Base-by-base conservation (phyloP, 2,113 vertebrate genomes). In the Sceloporus undulatus region DNA sequence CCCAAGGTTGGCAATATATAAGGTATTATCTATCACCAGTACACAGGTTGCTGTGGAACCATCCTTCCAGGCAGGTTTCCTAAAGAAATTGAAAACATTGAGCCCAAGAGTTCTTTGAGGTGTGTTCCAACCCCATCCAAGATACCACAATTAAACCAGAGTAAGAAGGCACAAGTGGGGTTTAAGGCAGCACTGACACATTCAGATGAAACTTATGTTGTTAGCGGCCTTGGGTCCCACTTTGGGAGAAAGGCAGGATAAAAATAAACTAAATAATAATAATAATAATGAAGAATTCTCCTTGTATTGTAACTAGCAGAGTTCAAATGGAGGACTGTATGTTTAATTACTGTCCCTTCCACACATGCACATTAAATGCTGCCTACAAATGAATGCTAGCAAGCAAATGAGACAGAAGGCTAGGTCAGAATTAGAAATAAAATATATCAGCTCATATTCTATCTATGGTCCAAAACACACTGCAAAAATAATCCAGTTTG, bases 41-140 rank as follows among this genome's bases (percentile, higher is more conserved):
- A 98, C 94, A 74, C 98, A 99, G 1, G 98, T 98, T n/a, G 98
- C 99, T 9, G 99, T 99, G 86, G 98, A 98, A 23, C 98, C 99
- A 68, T 99, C 99, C 91, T 99, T 99, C 99, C 98, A 99, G 0
- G 98, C 98, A 2, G 98, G 99, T 89, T 99, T 99, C 96, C 99
- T 99, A 94, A 42, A 91, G 48, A 93, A 73, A 84, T 2, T 21
- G 92, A 65, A 2, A 70, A 81, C 42, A 5, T 21, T 52, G 21
- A 4, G 52, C 16, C 59, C 18, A 2, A 66, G 2, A 0, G 0
- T n/a, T 82, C 29, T 23, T 79, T 5, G 2, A 87, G 66, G 42
- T 38, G 4, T 3, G 16, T 25, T n/a, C 5, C 11, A 71, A 48
- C 62, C 9, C 68, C 38, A 48, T 40, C 83, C n/a, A 16, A 38